Percentiles rank a stretch among this genome's conserved stretches.
Conservation (phyloP, 64 coral and sea anemone species). For the Stylophora pistillata region DNA sequence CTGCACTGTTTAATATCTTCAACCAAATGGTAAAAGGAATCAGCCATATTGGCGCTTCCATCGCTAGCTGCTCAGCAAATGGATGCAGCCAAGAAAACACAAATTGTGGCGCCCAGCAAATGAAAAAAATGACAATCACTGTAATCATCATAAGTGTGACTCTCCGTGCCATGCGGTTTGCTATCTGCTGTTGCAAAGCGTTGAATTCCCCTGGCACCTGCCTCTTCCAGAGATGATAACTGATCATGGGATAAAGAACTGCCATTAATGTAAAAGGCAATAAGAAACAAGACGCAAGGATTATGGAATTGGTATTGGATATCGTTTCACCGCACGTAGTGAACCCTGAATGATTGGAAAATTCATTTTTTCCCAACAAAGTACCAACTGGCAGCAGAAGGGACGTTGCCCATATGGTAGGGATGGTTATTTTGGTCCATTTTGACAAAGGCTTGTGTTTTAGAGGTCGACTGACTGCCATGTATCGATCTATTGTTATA, state of each 20-base stretch:
- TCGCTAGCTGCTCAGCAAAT: not conserved
- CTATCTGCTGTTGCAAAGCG: not conserved
- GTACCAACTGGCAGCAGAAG: not conserved
- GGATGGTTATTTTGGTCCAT: constrained; percentile 30
- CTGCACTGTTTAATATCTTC: no score
- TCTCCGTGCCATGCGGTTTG: not conserved
- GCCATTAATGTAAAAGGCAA: not conserved
- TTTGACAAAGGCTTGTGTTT: constrained; percentile 6
- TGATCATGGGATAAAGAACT: not conserved
- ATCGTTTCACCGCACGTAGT: not conserved
- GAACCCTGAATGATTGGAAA: not conserved
- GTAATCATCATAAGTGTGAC: not conserved
- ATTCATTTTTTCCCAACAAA: not conserved
- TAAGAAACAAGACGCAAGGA: not conserved
- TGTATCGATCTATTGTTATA: constrained; percentile 28
- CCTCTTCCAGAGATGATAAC: not conserved
- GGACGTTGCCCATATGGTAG: constrained; percentile 21
- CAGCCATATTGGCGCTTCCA: no score
- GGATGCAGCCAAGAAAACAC: not conserved
- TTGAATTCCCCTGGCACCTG: not conserved
- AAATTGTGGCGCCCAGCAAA: not conserved
- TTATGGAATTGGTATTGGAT: not conserved
- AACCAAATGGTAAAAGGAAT: no score
- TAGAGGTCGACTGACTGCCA: constrained; percentile 39
- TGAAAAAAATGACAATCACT: not conserved